Base-by-base conservation (phyloP, 2,888 invertebrate species). In the Heliconius erato region DNA sequence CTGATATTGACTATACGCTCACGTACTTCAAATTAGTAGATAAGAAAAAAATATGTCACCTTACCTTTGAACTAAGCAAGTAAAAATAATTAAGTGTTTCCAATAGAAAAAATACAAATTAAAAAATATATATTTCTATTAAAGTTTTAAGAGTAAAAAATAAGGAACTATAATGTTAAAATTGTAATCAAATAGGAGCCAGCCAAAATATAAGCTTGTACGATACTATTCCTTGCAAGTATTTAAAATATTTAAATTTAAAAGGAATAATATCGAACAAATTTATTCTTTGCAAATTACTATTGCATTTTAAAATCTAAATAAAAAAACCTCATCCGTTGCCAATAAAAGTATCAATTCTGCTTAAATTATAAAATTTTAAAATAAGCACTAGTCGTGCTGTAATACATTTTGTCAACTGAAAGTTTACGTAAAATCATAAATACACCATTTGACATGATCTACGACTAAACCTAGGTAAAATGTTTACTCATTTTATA, bases 381-480 rank as follows among this genome's bases (percentile, higher is more conserved):
- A 19, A 63, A 63, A n/a, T n/a, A 63, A n/a, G n/a, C 23, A 63
- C 23, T 12, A 12, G 9, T 23, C n/a, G 12, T n/a, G n/a, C 59
- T 74, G 28, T 2, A 28, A 9, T 19, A 49, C 74, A 19, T 28
- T 28, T 28, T 23, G 63, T 26, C 69, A 32, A 32, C 35, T 71
- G 6, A 19, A 72, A 59, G 12, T 32, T 26, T 63, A 40, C 9
- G 19, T 40, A n/a, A 40, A 40, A 74, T 54, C 67, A 67, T 40
- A 80, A 74, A 67, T 44, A 80, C 63, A 32, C 63, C 79, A 28
- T 71, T 74, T 72, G 92, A 92, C 93, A 92, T 90, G 91, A 87
- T 90, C 93, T 92, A 92, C 86, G 87, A 89, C 89, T 90, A 90
- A 91, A 89, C 88, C 90, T 91, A 92, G 87, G 89, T 88, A 89